Evolutionary conservation across 1,140 invertebrate genomes (phyloP).

Genomic region (Tenebrio molitor): DNA sequence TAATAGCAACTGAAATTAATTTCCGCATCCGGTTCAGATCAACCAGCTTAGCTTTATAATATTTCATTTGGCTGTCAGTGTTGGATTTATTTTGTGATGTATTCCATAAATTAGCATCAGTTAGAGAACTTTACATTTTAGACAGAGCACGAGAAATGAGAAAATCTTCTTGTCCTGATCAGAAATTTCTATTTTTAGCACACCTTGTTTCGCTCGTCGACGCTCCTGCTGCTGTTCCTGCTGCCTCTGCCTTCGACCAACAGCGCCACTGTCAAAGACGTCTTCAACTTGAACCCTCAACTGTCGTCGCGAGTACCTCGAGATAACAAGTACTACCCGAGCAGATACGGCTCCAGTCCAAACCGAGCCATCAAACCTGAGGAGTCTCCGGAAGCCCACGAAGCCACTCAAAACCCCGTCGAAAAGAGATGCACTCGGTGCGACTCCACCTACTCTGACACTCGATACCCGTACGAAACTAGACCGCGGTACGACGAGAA

Average conservation of each 20-base stretch:
- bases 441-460: slow-evolving; percentile 32
- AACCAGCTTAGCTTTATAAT: too few species aligned
- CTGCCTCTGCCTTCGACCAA: not conserved
- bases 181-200: too few species aligned
- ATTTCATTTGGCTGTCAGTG: too few species aligned
- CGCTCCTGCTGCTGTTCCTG: not conserved
- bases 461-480: slow-evolving; percentile 24
- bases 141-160: too few species aligned
- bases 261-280: slow-evolving; percentile 43
- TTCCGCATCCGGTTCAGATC: not conserved
- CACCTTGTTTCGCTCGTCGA: not conserved
- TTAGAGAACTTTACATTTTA: too few species aligned
- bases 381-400: slow-evolving; percentile 51
- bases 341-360: slow-evolving; percentile 49
- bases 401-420: slow-evolving; percentile 41
- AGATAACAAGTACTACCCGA: slow-evolving; percentile 52
- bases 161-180: too few species aligned
- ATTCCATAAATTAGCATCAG: too few species aligned
- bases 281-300: slow-evolving; percentile 27
- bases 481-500: slow-evolving; percentile 15
- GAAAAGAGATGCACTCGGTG: slow-evolving; percentile 54
- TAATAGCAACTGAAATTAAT: not conserved
- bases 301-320: slow-evolving; percentile 45
- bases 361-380: slow-evolving; percentile 54
- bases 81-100: too few species aligned